Conservation (phyloP, 2,888 invertebrate species). For the Mimas tiliae region DNA sequence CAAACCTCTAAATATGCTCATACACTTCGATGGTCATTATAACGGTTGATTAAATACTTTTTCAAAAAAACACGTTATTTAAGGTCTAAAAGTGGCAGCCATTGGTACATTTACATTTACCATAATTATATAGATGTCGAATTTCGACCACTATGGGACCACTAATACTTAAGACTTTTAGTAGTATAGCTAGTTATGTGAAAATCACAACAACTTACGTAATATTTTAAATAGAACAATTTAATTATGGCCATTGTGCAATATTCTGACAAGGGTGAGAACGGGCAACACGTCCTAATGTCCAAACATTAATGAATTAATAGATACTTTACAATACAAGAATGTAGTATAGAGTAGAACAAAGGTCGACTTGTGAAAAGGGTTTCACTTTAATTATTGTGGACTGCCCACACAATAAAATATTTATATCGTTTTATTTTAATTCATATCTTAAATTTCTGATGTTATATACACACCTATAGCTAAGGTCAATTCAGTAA, state of each 20-base stretch:
- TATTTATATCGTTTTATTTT: constrained; percentile 28
- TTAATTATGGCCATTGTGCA: constrained; percentile 25
- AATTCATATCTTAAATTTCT: background rate
- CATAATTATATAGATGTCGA: too few species aligned
- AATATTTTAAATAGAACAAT: constrained; percentile 58
- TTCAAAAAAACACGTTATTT: too few species aligned
- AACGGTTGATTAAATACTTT: too few species aligned
- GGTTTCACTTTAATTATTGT: constrained; percentile 40
- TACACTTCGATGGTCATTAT: too few species aligned
- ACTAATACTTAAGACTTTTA: background rate
- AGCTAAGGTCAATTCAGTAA: too few species aligned
- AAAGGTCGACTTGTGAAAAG: constrained; percentile 39
- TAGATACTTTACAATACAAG: constrained; percentile 52
- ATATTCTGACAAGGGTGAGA: constrained; percentile 65
- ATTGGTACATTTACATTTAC: too few species aligned
- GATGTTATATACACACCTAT: too few species aligned
- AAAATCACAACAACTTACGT: constrained; percentile 40
- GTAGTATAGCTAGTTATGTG: background rate
- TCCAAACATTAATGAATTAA: constrained; percentile 65
- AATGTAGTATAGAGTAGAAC: constrained; percentile 43
- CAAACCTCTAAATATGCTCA: too few species aligned
- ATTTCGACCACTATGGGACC: too few species aligned
- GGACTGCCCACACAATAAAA: constrained; percentile 21
- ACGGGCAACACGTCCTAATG: constrained; percentile 52
- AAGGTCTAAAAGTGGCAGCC: too few species aligned